A percentile compares a stretch with the other conserved stretches of the same genome.
Conservation (phyloP, 2,888 invertebrate species). For the Holacanthella duospinosa region DNA sequence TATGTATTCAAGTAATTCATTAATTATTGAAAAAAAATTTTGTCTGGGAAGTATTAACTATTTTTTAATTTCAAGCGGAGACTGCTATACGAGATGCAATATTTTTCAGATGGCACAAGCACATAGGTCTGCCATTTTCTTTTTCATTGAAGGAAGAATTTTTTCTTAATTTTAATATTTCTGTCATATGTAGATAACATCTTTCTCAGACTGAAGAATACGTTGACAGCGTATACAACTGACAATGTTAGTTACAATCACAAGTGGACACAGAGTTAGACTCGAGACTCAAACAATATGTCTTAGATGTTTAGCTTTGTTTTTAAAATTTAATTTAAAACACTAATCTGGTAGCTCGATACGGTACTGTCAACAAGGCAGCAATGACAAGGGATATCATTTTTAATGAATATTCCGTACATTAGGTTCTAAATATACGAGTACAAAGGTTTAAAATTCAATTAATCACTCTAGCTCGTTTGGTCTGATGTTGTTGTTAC, state of each 20-base stretch:
- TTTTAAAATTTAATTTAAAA: no score
- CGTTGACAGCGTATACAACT: conserved; percentile 47
- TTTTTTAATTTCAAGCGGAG: background rate
- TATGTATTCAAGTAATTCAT: conserved; percentile 44
- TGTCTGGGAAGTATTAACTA: background rate
- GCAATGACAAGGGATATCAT: background rate
- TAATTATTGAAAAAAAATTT: background rate
- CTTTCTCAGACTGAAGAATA: conserved; percentile 46
- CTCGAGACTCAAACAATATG: no score
- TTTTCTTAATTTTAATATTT: no score
- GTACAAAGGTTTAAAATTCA: background rate
- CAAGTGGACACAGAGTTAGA: no score
- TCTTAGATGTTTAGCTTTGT: no score
- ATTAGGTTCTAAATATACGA: background rate
- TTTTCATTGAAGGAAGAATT: no score
- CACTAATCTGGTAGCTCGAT: background rate
- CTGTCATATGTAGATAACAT: conserved; percentile 52
- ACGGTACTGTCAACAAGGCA: background rate
- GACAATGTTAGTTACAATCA: conserved; percentile 14
- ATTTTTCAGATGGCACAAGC: conserved; percentile 76
- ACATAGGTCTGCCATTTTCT: conserved; percentile 42
- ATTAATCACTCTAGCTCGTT: conserved; percentile 23
- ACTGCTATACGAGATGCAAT: conserved; percentile 79
- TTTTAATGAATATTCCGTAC: background rate
- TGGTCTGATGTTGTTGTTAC: conserved; percentile 35